Conservation (phyloP, 2,113 vertebrate species). For the Acanthisitta chloris region DNA sequence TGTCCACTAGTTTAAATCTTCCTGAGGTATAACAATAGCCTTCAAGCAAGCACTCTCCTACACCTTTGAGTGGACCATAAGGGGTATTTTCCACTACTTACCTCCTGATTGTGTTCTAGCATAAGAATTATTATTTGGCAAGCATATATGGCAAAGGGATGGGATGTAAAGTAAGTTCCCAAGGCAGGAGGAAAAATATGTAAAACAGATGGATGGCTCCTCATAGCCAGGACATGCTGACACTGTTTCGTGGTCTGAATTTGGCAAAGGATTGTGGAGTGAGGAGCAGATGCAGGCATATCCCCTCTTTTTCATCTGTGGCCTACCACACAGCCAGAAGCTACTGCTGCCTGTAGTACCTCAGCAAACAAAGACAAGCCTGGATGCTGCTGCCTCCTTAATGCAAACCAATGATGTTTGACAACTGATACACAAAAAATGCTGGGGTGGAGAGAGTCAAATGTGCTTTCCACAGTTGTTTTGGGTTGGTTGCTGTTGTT, state of each 20-base stretch:
- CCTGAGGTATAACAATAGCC: background rate
- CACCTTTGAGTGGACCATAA: background rate
- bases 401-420: background rate
- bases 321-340: background rate
- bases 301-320: background rate
- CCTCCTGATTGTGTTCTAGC: background rate
- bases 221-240: background rate
- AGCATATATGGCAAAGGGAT: background rate
- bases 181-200: background rate
- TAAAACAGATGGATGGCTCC: background rate
- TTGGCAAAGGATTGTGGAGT: background rate
- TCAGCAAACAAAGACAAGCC: background rate
- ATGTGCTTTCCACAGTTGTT: background rate
- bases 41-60: background rate
- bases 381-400: background rate
- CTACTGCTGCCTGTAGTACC: background rate
- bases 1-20: background rate
- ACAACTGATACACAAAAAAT: background rate
- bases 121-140: background rate
- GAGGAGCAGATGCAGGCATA: background rate
- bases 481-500: background rate
- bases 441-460: background rate
- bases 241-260: background rate
- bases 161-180: background rate
- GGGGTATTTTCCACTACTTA: background rate